Base-by-base conservation (phyloP, 1,140 invertebrate genomes). In the Drosophila busckii region DNA sequence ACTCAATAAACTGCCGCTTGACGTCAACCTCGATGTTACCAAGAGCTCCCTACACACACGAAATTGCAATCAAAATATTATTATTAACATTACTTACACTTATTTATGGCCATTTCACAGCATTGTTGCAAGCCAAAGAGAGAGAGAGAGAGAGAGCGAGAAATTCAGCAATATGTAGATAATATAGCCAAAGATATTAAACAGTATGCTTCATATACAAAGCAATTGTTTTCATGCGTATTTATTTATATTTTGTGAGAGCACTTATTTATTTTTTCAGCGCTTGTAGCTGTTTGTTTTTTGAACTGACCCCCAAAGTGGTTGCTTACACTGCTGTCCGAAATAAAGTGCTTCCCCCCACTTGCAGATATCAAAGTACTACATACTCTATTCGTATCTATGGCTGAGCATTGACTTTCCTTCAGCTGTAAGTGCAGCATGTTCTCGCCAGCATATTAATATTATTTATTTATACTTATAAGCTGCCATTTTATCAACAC, bases 71-170 rank as follows among this genome's bases (percentile, higher is more conserved):
- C 38, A 44, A 45, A 70, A 66, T 66, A 61, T 70, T 78, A 58
- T 65, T 65, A 70, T 66, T 61, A 52, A 20, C 55, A 55, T 50
- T 67, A 67, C 49, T 71, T 48, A 58, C 53, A 66, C 52, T 70
- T 61, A 75, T 75, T 70, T 78, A 70, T 41, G 49, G 65, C 1
- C 31, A 20, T 12, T 56, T 48, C 38, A 6, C 50, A 6, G 34
- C 35, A 53, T 16, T 29, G 26, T 7, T n/a, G n/a, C n/a, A n/a
- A n/a, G n/a, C n/a, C n/a, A n/a, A n/a, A n/a, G n/a, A n/a, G n/a
- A n/a, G n/a, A n/a, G n/a, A n/a, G n/a, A n/a, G n/a, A 28, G 4
- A 28, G 56, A 46, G 46, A 58, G 13, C 25, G 12, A 25, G 42
- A 52, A 54, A 41, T 16, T 17, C 20, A n/a, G 25, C 29, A n/a